Evolutionary conservation across 2,797 vertebrate species (phyloP).

Genomic region (Anguilla obscura): DNA sequence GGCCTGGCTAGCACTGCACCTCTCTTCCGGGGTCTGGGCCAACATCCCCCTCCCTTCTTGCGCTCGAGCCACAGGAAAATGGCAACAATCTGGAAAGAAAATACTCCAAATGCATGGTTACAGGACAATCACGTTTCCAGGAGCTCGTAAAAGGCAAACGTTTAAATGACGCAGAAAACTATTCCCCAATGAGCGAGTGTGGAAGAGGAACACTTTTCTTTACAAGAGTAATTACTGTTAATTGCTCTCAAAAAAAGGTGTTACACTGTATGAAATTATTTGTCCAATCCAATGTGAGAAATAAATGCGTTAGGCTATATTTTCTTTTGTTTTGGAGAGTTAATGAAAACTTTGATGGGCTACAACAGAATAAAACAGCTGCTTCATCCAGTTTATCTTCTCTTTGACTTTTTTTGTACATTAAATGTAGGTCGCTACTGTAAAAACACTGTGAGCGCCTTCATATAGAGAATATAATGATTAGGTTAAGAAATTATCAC

Average conservation of each 20-base stretch:
- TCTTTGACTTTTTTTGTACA: neutral
- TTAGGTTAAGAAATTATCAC: neutral
- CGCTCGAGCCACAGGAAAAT: constrained; percentile 53
- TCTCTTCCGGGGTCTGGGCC: constrained; percentile 54
- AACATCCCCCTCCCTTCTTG: constrained; percentile 50
- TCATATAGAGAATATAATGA: neutral
- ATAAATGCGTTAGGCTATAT: constrained; percentile 36
- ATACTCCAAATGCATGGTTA: constrained; percentile 52
- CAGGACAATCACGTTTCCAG: constrained; percentile 58
- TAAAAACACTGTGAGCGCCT: neutral
- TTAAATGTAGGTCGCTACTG: constrained; percentile 11
- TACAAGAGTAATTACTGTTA: constrained; percentile 70
- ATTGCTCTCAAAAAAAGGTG: constrained; percentile 67
- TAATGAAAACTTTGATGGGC: constrained; percentile 31
- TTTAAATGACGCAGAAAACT: constrained; percentile 73
- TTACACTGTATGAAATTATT: constrained; percentile 64
- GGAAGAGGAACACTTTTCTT: constrained; percentile 63
- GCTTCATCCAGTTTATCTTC: neutral
- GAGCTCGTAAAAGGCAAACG: constrained; percentile 64
- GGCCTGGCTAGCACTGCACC: constrained; percentile 52
- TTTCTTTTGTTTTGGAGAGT: constrained; percentile 39
- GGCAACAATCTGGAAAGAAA: constrained; percentile 59
- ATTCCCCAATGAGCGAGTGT: constrained; percentile 61
- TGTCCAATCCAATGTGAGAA: constrained; percentile 54
- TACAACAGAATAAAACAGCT: constrained; percentile 25